phyloP scores from a whole-genome alignment of 2,113 vertebrate genomes.

The Anser cygnoides region DNA sequence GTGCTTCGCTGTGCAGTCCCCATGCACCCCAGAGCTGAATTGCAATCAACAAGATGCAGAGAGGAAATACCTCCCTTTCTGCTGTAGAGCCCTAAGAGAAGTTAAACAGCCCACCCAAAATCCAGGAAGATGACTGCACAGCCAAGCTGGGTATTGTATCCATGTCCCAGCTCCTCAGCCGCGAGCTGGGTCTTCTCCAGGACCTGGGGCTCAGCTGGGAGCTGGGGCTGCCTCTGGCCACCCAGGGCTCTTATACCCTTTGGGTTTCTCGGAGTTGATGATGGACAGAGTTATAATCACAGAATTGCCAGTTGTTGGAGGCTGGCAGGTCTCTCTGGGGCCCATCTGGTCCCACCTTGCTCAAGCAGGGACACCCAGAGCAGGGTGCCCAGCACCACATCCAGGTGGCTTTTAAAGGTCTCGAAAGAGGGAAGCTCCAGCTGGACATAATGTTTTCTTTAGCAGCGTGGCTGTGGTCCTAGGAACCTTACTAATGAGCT shows the following conservation, averaged over 20 bases:
- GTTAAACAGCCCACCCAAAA: neutral
- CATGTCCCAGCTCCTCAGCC: neutral
- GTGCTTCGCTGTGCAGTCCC: neutral
- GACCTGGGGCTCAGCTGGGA: neutral
- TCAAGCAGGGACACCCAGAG: neutral
- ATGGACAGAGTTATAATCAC: neutral
- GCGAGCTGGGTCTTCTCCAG: neutral
- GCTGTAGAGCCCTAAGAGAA: neutral
- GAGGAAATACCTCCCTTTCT: neutral
- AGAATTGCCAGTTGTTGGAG: neutral
- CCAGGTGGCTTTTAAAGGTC: neutral
- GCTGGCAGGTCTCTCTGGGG: neutral
- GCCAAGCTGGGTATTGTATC: neutral
- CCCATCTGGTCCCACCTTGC: neutral
- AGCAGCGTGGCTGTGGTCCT: neutral
- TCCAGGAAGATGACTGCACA: neutral
- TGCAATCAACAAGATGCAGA: neutral
- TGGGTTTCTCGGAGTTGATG: neutral
- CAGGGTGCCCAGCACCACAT: neutral
- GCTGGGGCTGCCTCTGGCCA: neutral
- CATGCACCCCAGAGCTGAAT: neutral
- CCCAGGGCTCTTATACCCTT: neutral
- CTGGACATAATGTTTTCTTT: neutral
- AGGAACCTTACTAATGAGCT: neutral
- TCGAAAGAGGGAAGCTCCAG: neutral